phyloP scores from a whole-genome alignment of 2,797 vertebrate genomes.

The Gobio occitaniae region DNA sequence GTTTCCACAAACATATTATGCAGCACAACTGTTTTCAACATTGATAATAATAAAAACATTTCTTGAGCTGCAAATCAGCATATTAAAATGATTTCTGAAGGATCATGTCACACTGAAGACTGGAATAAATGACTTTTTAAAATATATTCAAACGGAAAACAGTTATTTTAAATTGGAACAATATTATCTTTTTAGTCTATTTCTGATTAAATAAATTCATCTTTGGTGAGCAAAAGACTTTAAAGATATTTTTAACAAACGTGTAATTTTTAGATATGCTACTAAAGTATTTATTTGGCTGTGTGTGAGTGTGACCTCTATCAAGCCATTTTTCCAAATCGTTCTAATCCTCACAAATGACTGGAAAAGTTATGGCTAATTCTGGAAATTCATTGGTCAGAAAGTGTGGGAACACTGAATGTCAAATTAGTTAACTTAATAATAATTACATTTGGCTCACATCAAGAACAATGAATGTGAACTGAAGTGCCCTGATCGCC shows the following conservation, averaged over 20 bases:
- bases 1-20: neutral
- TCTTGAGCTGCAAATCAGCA: no score
- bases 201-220: neutral
- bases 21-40: no score
- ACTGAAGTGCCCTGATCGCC: neutral
- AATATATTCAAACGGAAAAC: neutral
- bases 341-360: neutral
- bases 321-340: neutral
- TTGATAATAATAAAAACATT: no score
- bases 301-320: neutral
- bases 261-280: no score
- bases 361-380: neutral
- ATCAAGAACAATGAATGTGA: neutral
- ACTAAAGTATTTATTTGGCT: neutral
- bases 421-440: neutral
- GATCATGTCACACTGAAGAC: neutral
- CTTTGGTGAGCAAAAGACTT: neutral
- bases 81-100: no score
- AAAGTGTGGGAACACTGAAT: neutral
- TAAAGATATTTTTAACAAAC: neutral
- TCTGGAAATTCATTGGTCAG: neutral
- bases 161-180: neutral
- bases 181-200: neutral
- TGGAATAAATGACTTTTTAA: neutral
- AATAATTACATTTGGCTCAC: neutral